Evolutionary conservation across 2,797 vertebrate genomes (phyloP).

Genomic region (Salarias fasciatus): DNA sequence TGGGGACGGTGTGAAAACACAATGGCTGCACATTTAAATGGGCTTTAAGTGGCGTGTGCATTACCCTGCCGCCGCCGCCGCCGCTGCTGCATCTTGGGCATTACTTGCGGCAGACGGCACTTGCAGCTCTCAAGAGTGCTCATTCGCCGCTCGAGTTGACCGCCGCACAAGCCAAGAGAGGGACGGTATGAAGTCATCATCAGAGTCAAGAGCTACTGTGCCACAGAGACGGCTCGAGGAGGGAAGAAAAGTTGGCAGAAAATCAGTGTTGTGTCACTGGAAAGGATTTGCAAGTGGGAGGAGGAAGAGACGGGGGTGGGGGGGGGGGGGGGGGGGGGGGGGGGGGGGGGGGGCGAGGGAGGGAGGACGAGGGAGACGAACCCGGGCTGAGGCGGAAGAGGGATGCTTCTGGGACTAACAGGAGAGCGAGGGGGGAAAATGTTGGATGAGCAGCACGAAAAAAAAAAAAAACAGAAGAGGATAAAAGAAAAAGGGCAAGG

Average conservation of each 20-base stretch:
- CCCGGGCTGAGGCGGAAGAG: constrained; percentile 51
- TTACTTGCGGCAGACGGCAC: constrained; percentile 49
- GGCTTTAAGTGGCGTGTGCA: constrained; percentile 11
- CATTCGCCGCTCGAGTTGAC: constrained; percentile 71
- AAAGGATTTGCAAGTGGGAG: constrained; percentile 75
- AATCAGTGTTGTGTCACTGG: constrained; percentile 75
- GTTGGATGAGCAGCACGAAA: constrained; percentile 39
- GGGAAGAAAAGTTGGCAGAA: constrained; percentile 80
- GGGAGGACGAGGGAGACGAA: constrained; percentile 40
- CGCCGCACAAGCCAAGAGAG: constrained; percentile 72
- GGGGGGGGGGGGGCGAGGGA: constrained; percentile 29
- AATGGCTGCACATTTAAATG: constrained; percentile 32
- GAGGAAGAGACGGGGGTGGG: constrained; percentile 32
- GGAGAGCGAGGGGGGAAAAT: constrained; percentile 19
- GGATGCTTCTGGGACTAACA: constrained; percentile 38
- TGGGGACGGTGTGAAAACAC: neutral
- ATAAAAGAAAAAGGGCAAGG: constrained; percentile 36
- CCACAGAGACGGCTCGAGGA: constrained; percentile 71
- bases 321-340: neutral
- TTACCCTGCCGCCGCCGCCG: constrained; percentile 22
- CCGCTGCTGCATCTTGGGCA: constrained; percentile 33
- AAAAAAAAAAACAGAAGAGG: constrained; percentile 35
- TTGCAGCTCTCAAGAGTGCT: constrained; percentile 67
- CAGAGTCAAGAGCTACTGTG: constrained; percentile 77
- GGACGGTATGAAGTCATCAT: constrained; percentile 78